Percentiles rank a stretch among this genome's conserved stretches.
Conservation (phyloP, 1,140 invertebrate genomes). For the Drosophila pallidifrons region DNA sequence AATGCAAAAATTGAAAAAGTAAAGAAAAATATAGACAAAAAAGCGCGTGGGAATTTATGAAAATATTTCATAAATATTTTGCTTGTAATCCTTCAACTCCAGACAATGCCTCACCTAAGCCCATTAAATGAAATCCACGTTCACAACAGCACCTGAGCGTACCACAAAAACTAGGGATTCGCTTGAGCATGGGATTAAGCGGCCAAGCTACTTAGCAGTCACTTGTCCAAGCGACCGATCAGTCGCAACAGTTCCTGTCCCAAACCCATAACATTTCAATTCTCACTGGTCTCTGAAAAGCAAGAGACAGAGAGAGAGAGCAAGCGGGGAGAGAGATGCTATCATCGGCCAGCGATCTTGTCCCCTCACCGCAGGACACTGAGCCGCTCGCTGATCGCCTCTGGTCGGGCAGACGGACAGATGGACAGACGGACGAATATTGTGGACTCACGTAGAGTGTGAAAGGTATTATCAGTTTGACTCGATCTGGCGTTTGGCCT, state of each 20-base stretch:
- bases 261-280: constrained; percentile 66
- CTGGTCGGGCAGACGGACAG: neutral
- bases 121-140: constrained; percentile 32
- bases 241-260: constrained; percentile 49
- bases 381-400: constrained; percentile 13
- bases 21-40: constrained; percentile 22
- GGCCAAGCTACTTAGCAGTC: constrained; percentile 71
- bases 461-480: constrained; percentile 78
- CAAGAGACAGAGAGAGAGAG: neutral
- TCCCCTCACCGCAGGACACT: constrained; percentile 53
- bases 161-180: constrained; percentile 38
- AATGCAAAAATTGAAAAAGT: constrained; percentile 34
- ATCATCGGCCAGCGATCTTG: constrained; percentile 57
- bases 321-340: constrained; percentile 9
- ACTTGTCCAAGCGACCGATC: constrained; percentile 61
- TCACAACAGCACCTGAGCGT: constrained; percentile 53
- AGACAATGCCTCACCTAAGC: constrained; percentile 37
- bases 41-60: constrained; percentile 75
- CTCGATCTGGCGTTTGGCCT: constrained; percentile 54
- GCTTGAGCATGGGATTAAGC: constrained; percentile 73
- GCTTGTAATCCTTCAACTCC: constrained; percentile 58
- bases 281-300: constrained; percentile 32
- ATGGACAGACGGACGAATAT: neutral
- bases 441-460: constrained; percentile 75
- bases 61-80: constrained; percentile 50